Conservation (phyloP, 2,797 vertebrate species). For the Lindbergichthys nudifrons region DNA sequence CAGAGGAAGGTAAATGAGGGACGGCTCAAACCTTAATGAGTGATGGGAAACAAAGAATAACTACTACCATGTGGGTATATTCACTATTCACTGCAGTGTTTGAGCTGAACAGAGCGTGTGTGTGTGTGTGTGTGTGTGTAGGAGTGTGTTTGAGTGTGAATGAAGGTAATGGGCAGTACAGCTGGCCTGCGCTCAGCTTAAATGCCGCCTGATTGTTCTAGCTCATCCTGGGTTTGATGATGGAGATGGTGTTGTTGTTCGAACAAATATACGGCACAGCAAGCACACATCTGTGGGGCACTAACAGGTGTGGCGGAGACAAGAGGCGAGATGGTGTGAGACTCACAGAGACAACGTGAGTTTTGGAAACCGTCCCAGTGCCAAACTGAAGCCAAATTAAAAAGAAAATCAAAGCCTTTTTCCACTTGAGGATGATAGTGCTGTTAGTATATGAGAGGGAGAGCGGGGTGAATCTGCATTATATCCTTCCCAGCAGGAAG, state of each 20-base stretch:
- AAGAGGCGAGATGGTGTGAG: slow-evolving; percentile 56
- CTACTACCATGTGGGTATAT: slow-evolving; percentile 60
- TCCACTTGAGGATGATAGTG: slow-evolving; percentile 69
- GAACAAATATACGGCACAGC: slow-evolving; percentile 81
- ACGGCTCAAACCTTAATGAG: slow-evolving; percentile 63
- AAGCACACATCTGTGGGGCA: slow-evolving; percentile 85
- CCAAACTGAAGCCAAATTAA: slow-evolving; percentile 58
- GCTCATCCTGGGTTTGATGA: slow-evolving; percentile 90
- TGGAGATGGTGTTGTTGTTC: slow-evolving; percentile 89
- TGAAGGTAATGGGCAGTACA: slow-evolving; percentile 88
- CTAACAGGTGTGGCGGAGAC: slow-evolving; percentile 91
- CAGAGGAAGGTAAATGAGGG: slow-evolving; percentile 57
- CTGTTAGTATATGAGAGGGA: slow-evolving; percentile 24
- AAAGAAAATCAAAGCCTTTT: slow-evolving; percentile 69
- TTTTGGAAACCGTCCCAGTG: slow-evolving; percentile 63
- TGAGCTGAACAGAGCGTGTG: slow-evolving; percentile 39
- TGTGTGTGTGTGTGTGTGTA: slow-evolving; percentile 43
- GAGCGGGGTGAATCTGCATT: slow-evolving; percentile 32
- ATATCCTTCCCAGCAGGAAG: slow-evolving; percentile 35
- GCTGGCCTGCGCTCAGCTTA: slow-evolving; percentile 87
- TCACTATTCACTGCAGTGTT: slow-evolving; percentile 39
- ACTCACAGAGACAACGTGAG: slow-evolving; percentile 2
- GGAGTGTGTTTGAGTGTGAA: slow-evolving; percentile 55
- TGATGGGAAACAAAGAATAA: slow-evolving; percentile 55
- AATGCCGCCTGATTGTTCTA: slow-evolving; percentile 93